Evolutionary conservation across 2,888 invertebrate genomes (phyloP), one percentile per base, ranked within the genome.

Genomic region (Portevinia maculata): DNA sequence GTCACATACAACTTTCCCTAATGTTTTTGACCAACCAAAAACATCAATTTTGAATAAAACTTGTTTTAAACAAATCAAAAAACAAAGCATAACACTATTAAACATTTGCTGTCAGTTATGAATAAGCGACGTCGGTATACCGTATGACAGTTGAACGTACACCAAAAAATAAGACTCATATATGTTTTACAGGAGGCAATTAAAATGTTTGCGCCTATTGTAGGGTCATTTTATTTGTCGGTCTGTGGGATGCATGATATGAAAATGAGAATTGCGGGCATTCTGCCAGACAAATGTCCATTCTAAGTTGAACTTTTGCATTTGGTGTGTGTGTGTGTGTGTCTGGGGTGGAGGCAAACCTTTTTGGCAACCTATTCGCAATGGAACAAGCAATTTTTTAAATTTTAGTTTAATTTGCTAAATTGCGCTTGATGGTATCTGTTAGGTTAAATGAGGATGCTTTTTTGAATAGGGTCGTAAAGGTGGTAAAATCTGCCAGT

Each of bases 141-240:
- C 32, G 28, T 64, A 44, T 65, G 75, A 52, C 64, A 81, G 65
- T 46, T 34, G 62, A 78, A 41, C 32, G 39, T 15, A 59, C 17
- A 3, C 21, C 24, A 57, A 24, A 44, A 24, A 17, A 28, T 46
- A 30, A 39, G 6, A 52, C n/a, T 21, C 11, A 15, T 11, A 67
- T 1, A 46, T 34, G 52, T 52, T 65, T 53, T 21, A 30, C 46
- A 59, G 48, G 17, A 50, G 75, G 65, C 81, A 81, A 76, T 81
- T 81, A 81, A 81, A 76, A 79, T 74, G 74, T 79, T 79, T 79
- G 60, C 79, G 74, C 74, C 67, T 79, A 53, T 11, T 44, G 11
- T 8, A 34, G 46, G 28, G 17, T 21, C 11, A 37, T 11, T 6
- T 21, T 48, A 28, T 21, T 32, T 30, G 15, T 5, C 8, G 6